These are phyloP conservation scores for Staurois parvus DNA, from an alignment of 2,797 vertebrate species.

Conservation along the genomic window DNA sequence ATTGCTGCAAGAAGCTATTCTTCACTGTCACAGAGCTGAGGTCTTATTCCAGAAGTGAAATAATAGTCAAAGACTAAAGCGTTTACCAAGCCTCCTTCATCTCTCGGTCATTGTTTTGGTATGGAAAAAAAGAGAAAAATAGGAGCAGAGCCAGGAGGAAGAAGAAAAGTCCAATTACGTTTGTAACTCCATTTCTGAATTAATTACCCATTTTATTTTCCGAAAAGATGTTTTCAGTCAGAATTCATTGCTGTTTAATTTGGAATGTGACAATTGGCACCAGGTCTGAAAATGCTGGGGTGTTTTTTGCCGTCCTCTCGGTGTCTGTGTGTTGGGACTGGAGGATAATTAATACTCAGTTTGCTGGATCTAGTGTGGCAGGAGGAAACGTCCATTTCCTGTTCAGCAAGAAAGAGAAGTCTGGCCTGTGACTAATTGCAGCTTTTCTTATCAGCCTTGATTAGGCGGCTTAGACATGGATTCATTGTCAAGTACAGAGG, in stretches of 20 bases:
- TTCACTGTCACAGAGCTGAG: conserved; percentile 51
- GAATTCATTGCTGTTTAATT: conserved; percentile 66
- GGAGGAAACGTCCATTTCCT: conserved; percentile 64
- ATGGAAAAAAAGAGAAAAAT: neutral
- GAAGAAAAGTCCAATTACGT: conserved; percentile 49
- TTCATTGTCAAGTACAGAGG: conserved; percentile 53
- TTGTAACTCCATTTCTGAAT: conserved; percentile 67
- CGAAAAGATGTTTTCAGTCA: conserved; percentile 55
- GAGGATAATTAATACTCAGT: conserved; percentile 71
- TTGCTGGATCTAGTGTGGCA: conserved; percentile 62
- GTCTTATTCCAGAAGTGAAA: conserved; percentile 32
- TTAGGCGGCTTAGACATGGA: conserved; percentile 37
- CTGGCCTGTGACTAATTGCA: conserved; percentile 64
- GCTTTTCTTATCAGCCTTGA: conserved; percentile 51
- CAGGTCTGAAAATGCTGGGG: conserved; percentile 40
- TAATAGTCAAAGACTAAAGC: conserved; percentile 45
- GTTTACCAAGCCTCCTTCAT: conserved; percentile 12
- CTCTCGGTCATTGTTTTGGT: conserved; percentile 22
- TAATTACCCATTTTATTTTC: conserved; percentile 69
- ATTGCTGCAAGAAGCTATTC: conserved; percentile 38
- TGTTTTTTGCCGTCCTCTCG: conserved; percentile 27
- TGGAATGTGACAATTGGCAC: conserved; percentile 65
- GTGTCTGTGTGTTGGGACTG: neutral
- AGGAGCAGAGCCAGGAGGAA: conserved; percentile 34
- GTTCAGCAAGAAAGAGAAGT: conserved; percentile 65